Evolutionary conservation across 2,113 vertebrate species (phyloP).

Genomic region (Corythaixoides concolor): DNA sequence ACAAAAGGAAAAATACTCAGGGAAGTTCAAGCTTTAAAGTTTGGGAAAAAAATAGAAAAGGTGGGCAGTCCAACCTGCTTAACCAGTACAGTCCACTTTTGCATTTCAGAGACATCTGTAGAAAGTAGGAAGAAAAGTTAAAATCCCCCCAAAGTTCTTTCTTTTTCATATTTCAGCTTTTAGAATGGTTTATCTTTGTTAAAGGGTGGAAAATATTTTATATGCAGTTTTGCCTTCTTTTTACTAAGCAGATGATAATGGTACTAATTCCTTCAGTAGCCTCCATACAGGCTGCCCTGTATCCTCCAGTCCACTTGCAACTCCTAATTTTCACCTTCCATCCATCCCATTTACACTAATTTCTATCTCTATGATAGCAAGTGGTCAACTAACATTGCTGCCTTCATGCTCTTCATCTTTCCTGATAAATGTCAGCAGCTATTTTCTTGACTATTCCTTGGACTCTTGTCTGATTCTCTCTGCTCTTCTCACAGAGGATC

Average conservation of each 20-base stretch:
- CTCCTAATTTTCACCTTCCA: not conserved
- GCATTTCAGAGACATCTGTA: not conserved
- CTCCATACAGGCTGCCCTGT: not conserved
- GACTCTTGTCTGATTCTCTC: not conserved
- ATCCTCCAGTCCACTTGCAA: not conserved
- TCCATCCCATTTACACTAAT: not conserved
- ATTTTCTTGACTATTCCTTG: not conserved
- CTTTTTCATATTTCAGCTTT: not conserved
- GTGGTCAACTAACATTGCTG: not conserved
- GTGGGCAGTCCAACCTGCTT: not conserved
- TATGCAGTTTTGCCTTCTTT: not conserved
- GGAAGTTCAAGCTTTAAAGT: not conserved
- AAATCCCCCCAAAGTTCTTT: rapidly evolving
- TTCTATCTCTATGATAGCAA: rapidly evolving
- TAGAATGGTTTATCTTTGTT: not conserved
- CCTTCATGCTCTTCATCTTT: not conserved
- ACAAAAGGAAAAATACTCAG: not conserved
- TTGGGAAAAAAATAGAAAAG: not conserved
- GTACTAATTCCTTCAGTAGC: not conserved
- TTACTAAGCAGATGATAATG: not conserved
- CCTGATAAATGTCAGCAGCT: not conserved
- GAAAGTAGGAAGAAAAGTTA: not conserved
- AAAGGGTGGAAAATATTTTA: not conserved
- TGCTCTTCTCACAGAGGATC: not conserved
- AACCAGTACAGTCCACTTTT: not conserved